Evolutionary conservation across 2,888 invertebrate species (phyloP), one percentile per base, ranked within the genome.

Genomic region (Drosophila affinis): DNA sequence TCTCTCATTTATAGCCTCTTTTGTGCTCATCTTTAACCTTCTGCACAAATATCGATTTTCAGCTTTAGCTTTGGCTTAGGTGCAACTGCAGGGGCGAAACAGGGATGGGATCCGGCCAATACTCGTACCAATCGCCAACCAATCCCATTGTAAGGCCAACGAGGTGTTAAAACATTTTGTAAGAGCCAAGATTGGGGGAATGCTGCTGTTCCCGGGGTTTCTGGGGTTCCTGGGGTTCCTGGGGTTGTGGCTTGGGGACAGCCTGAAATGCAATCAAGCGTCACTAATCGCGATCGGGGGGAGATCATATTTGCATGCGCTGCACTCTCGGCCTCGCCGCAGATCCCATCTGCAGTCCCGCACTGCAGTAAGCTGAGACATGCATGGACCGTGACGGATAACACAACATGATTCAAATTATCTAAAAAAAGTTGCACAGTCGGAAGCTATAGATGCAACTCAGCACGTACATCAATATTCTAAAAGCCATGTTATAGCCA

Each of bases 151-250:
- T 76, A 75, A 74, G 67, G 48, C 17, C 67, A 79, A 75, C 76
- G 88, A 88, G 88, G 88, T 88, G 85, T 85, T 88, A 79, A 85
- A 85, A 70, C 87, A 83, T 77, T 88, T 85, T 83, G 87, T 80
- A 64, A 78, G 67, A 62, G 52, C 65, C 62, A 48, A 59, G 60
- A 53, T 17, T 27, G 9, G 48, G 18, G 18, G 9, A 21, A 24
- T n/a, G 48, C 51, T 17, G 47, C n/a, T 14, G 44, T 17, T 54
- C 21, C 3, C 21, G 21, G 21, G 21, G 21, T 39, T 48, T 54
- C 9, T 24, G 24, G 5, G 4, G 27, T 6, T 27, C 7, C 27
- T 27, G 7, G 27, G 7, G 27, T 7, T 27, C 27, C 29, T 29
- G 29, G 7, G 29, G 64, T 12, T 34, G 32, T 3, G 32, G 32